A percentile compares a stretch with the other conserved stretches of the same genome.
Conservation (phyloP, 2,888 invertebrate genomes). For the Caenorhabditis sinica region DNA sequence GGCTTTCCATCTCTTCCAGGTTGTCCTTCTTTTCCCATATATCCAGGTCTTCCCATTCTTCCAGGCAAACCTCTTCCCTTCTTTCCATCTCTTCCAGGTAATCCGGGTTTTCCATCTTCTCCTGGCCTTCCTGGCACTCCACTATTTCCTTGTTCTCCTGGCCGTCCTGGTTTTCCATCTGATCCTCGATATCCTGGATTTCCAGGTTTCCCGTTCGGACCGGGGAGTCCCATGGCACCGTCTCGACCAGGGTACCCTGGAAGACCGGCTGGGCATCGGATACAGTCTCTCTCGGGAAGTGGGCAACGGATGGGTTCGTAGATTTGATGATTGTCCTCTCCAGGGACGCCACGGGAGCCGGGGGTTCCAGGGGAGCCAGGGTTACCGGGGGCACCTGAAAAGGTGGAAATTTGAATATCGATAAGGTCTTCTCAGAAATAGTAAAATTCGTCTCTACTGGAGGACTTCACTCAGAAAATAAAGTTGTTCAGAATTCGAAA, state of each 20-base stretch:
- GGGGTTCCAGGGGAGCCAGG: slow-evolving; percentile 59
- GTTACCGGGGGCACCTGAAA: slow-evolving; percentile 59
- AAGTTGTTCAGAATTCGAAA: too few relatives aligned
- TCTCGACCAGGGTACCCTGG: slow-evolving; percentile 62
- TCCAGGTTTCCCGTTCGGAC: slow-evolving; percentile 63
- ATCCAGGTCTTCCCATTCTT: slow-evolving; percentile 60
- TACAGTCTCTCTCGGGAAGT: slow-evolving; percentile 39
- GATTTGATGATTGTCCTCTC: slow-evolving; percentile 57
- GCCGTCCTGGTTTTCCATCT: slow-evolving; percentile 65
- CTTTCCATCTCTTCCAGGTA: slow-evolving; percentile 66
- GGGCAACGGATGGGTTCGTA: slow-evolving; percentile 63
- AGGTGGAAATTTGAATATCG: too few relatives aligned
- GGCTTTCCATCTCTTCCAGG: slow-evolving; percentile 61
- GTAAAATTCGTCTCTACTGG: too few relatives aligned
- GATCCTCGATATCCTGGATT: slow-evolving; percentile 65
- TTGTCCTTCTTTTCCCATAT: slow-evolving; percentile 63
- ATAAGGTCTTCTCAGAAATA: not conserved
- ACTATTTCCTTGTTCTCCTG: slow-evolving; percentile 54
- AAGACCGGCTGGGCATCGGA: slow-evolving; percentile 51
- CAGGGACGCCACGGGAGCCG: slow-evolving; percentile 54
- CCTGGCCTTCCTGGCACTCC: slow-evolving; percentile 63
- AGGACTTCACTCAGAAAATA: too few relatives aligned
- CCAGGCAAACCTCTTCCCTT: slow-evolving; percentile 57
- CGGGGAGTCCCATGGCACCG: slow-evolving; percentile 63
- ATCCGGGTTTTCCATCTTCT: slow-evolving; percentile 63